phyloP scores from a whole-genome alignment of 2,888 invertebrate species.

The Drosophila picticornis region DNA sequence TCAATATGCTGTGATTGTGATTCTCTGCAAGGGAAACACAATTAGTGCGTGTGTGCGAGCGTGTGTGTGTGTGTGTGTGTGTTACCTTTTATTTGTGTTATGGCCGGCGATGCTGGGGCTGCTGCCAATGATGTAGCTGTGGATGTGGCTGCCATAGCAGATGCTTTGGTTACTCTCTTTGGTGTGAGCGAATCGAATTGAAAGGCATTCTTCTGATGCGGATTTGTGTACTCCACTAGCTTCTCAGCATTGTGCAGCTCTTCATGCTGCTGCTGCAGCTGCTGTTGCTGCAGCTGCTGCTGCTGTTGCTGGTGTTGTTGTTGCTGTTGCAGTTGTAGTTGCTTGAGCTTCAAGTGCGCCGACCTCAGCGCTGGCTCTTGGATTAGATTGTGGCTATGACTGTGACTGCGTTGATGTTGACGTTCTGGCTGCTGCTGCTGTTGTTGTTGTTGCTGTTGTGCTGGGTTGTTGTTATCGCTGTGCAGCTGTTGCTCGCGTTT shows the following conservation, averaged over 20 bases:
- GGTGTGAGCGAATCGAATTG: constrained; percentile 85
- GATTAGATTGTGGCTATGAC: constrained; percentile 67
- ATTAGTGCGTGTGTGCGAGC: background rate
- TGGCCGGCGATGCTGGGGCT: constrained; percentile 49
- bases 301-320: constrained; percentile 48
- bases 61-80: background rate
- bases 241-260: constrained; percentile 85
- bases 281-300: constrained; percentile 55
- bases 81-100: constrained; percentile 62
- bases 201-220: constrained; percentile 84
- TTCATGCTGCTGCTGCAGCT: constrained; percentile 69
- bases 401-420: constrained; percentile 72
- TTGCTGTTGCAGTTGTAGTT: constrained; percentile 49
- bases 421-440: constrained; percentile 36
- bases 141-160: constrained; percentile 28
- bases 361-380: constrained; percentile 65
- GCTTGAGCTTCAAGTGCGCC: constrained; percentile 72
- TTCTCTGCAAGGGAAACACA: constrained; percentile 47
- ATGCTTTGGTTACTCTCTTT: constrained; percentile 81
- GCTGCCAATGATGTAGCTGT: constrained; percentile 25
- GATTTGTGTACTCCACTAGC: constrained; percentile 83
- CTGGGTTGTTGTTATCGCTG: constrained; percentile 42
- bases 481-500: constrained; percentile 69
- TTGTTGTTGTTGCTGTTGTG: constrained; percentile 40
- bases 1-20: constrained; percentile 72